Base-by-base conservation (phyloP, 2,113 vertebrate genomes). In the Pungitius pungitius region DNA sequence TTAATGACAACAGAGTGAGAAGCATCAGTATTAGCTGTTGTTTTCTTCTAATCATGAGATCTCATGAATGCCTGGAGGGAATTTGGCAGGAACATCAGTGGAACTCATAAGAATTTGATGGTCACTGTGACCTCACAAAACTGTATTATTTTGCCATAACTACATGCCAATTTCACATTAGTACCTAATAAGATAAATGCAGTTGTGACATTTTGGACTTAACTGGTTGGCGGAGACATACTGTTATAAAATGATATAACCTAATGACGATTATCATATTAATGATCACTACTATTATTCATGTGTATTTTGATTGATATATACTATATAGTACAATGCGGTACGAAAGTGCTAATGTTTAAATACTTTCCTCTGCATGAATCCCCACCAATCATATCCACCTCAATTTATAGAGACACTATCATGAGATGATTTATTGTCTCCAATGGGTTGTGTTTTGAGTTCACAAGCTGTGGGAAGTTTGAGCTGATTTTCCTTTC, bases 401-500 rank as follows among this genome's bases (percentile, higher is more conserved):
- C n/a, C 18, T 51, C 18, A 10, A 37, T 33, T 1, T 33, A 35
- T 24, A 60, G 42, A 69, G 3, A 42, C 39, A 10, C 17, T 30
- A 9, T 12, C 33, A 5, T 14, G n/a, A 14, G 40, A 27, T 47
- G 18, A 42, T 24, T 12, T 45, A 66, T 52, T 55, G 52, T 52
- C 33, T 47, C 10, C 13, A 15, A 6, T 56, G 24, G 27, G 6
- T 49, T 47, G 18, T 68, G n/a, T 22, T 33, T 59, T 18, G 47
- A 66, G 66, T 40, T 56, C 64, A 42, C 33, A 27, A 11, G 3
- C 60, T 60, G 18, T 14, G 42, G 1, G 33, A 35, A 47, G 26
- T 51, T 11, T 55, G 24, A 57, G 30, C 35, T n/a, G n/a, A 22
- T 39, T 40, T 54, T 58, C 61, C 43, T 60, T 68, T 37, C 60